A percentile compares a stretch with the other conserved stretches of the same genome.
These are phyloP conservation scores for Hyposoter didymator DNA, from an alignment of 2,888 invertebrate species.

Conservation along the genomic window DNA sequence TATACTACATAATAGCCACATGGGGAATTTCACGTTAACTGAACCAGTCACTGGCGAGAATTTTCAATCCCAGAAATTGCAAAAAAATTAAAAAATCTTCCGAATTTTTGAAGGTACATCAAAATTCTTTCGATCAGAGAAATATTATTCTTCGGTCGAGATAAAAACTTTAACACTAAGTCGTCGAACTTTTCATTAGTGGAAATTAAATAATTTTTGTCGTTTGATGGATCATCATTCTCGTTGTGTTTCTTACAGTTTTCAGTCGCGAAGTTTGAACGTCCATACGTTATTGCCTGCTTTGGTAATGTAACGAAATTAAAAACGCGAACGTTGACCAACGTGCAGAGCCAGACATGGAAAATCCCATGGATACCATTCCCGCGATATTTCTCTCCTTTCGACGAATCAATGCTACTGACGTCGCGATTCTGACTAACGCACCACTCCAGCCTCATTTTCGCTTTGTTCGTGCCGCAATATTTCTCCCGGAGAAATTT, in stretches of 20 bases:
- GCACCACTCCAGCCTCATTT: conserved; percentile 2
- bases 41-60: not conserved
- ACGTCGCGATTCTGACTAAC: conserved; percentile 5
- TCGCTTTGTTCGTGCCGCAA: conserved; percentile 34
- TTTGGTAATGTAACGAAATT: not conserved
- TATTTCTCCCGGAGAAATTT: conserved; percentile 34
- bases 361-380: conserved; percentile 37
- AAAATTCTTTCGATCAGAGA: not conserved
- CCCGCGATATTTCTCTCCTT: conserved; percentile 54
- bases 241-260: not conserved
- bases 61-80: not conserved
- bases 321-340: not conserved
- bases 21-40: conserved; percentile 15
- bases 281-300: not conserved
- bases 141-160: not conserved
- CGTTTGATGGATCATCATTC: not conserved
- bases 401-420: conserved; percentile 60
- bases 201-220: not conserved
- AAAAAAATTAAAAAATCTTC: not conserved
- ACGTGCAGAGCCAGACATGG: not conserved
- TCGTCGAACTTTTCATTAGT: not conserved
- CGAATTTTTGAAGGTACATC: not conserved
- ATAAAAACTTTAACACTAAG: not conserved
- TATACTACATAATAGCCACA: conserved; percentile 15
- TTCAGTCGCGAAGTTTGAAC: not conserved